Evolutionary conservation across 1,140 invertebrate species (phyloP).

Genomic region (Tetranychus cinnabarinus): DNA sequence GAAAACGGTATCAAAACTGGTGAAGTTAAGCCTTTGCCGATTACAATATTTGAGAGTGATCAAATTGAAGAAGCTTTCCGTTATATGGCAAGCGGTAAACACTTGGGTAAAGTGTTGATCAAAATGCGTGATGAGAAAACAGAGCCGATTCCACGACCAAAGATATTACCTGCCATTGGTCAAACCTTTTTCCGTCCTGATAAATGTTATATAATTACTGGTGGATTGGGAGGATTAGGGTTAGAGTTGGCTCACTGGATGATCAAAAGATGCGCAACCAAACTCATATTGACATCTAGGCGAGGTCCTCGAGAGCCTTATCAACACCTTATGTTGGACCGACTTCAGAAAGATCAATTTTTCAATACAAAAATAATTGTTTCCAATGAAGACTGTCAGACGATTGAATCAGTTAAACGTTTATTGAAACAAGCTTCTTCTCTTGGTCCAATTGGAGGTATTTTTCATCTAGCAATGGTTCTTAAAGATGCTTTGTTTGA

Average conservation of each 20-base stretch:
- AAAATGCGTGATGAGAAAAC: constrained; percentile 1
- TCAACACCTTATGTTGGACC: constrained; percentile 17
- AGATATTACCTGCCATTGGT: constrained; percentile 18
- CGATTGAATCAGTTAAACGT: constrained; percentile 35
- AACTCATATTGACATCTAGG: constrained; percentile 27
- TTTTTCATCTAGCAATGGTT: constrained; percentile 49
- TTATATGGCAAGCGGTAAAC: constrained; percentile 85
- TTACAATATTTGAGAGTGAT: constrained; percentile 50
- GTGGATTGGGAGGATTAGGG: constrained; percentile 33
- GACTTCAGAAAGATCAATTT: constrained; percentile 5
- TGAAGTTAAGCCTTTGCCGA: constrained; percentile 54
- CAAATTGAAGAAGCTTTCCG: constrained; percentile 80
- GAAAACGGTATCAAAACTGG: constrained; percentile 57
- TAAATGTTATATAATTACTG: constrained; percentile 24
- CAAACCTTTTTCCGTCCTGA: constrained; percentile 20
- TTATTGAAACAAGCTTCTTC: constrained; percentile 8
- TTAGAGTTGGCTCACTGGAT: constrained; percentile 31
- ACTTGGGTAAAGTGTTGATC: constrained; percentile 69
- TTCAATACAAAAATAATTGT: constrained; percentile 27
- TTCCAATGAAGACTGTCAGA: constrained; percentile 38
- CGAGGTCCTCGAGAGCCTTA: constrained; percentile 27
- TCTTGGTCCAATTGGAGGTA: constrained; percentile 55
- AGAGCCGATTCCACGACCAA: neutral
- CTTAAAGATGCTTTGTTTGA: constrained; percentile 64
- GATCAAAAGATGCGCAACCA: constrained; percentile 24